Base-by-base conservation (phyloP, 2,113 vertebrate genomes). In the Nycticorax nycticorax region DNA sequence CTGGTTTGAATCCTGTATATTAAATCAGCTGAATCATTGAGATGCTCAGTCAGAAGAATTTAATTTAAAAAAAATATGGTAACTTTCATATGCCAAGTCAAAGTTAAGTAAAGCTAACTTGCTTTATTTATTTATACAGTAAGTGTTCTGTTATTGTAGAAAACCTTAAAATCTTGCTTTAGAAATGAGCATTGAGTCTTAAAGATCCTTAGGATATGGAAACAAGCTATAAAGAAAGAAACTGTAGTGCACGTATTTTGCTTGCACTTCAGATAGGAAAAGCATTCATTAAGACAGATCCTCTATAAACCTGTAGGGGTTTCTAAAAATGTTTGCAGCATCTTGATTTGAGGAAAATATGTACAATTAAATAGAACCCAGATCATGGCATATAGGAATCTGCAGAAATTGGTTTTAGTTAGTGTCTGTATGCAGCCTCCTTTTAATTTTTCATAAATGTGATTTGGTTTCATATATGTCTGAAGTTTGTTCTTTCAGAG, bases 21-120 rank as follows among this genome's bases (percentile, higher is more conserved):
- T 74, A 35, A 56, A 43, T 52, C 9, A 5, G 24, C 21, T 89
- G 48, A 48, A 92, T 53, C 20, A 71, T 2, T 71, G 14, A 47
- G 27, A 32, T 74, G 45, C 4, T 32, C 3, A 56, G 74, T 62
- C n/a, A 62, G 59, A 81, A 80, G 10, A 72, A 37, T 60, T 73
- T n/a, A 13, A 43, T 41, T 66, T 1, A 2, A 41, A 45, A 53
- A 24, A 37, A 86, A 30, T 3, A 2, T 0, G 2, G 14, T 55
- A 19, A 13, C 41, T 83, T 59, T 84, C n/a, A 23, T 77, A 6
- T 7, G 16, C 8, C 8, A n/a, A 45, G 13, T 15, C 26, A 26
- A 81, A 52, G 13, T 55, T 24, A 14, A 88, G 18, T 85, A 12
- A 43, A 59, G 48, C 33, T 91, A 20, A 68, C 67, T 56, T 56